Conservation (phyloP, 2,888 invertebrate species). For the Phengaris arion region DNA sequence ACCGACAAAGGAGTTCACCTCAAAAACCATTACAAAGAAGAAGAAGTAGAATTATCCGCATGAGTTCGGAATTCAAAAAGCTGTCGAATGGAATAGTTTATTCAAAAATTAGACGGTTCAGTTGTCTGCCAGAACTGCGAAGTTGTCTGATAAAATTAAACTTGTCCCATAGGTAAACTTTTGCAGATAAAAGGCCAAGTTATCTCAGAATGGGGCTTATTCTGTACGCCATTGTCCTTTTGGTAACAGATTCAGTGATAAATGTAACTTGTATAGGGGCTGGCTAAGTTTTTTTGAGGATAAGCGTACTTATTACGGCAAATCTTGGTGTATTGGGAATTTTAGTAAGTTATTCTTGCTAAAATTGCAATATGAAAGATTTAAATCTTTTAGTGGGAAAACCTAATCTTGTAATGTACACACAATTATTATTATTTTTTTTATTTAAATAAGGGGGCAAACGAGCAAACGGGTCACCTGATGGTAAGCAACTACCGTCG, state of each 20-base stretch:
- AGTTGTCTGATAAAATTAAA: conserved; percentile 47
- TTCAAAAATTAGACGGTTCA: conserved; percentile 29
- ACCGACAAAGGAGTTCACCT: background rate
- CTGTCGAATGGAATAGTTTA: conserved; percentile 30
- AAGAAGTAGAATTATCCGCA: background rate
- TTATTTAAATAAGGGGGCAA: too few relatives aligned
- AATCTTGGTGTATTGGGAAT: background rate
- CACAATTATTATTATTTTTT: too few relatives aligned
- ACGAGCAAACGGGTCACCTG: too few relatives aligned
- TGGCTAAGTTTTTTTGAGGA: background rate
- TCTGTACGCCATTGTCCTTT: conserved; percentile 32
- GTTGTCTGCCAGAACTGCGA: conserved; percentile 32
- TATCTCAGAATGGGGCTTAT: conserved; percentile 50
- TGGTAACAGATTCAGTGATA: conserved; percentile 7
- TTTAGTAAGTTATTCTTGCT: background rate
- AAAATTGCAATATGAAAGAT: background rate
- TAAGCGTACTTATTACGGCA: background rate
- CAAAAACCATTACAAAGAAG: conserved; percentile 2
- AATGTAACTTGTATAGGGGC: conserved; percentile 21
- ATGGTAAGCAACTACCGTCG: too few relatives aligned
- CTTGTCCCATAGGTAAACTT: conserved; percentile 63
- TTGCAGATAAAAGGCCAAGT: conserved; percentile 56
- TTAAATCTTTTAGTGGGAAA: background rate
- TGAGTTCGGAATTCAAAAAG: conserved; percentile 24
- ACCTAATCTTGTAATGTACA: background rate